Conservation (phyloP, 2,888 invertebrate genomes). For the Lepidonotus clava region DNA sequence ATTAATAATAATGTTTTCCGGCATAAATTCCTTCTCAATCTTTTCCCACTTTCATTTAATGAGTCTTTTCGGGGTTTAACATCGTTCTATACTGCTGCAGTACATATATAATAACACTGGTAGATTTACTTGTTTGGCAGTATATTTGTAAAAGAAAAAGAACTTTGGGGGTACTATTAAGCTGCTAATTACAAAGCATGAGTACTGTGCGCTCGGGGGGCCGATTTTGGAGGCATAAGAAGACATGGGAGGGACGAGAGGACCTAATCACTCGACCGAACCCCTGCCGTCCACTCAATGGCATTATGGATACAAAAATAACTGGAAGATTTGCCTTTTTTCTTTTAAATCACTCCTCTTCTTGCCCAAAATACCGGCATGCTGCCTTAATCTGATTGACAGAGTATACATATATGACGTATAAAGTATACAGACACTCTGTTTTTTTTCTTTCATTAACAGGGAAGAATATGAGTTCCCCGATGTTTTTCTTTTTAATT, state of each 20-base stretch:
- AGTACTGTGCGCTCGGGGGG: background rate
- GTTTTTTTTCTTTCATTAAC: no score
- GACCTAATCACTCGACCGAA: background rate
- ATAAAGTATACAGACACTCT: no score
- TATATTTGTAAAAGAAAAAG: background rate
- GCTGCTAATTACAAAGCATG: slow-evolving; percentile 9
- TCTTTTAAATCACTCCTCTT: background rate
- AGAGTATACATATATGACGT: background rate
- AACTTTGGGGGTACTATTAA: no score
- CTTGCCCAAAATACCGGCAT: slow-evolving; percentile 32
- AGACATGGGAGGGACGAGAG: background rate
- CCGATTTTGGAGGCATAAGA: no score
- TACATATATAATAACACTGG: no score
- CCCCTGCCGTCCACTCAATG: background rate
- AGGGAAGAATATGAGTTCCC: no score
- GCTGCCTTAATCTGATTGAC: slow-evolving; percentile 27
- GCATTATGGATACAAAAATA: slow-evolving; percentile 48
- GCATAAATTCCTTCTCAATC: no score
- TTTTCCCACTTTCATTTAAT: no score
- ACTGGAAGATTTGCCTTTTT: slow-evolving; percentile 42
- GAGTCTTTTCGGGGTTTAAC: no score
- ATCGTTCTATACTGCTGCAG: background rate
- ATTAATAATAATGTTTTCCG: no score
- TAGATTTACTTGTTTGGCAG: slow-evolving; percentile 20
- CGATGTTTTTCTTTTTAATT: no score